A percentile compares a stretch with the other conserved stretches of the same genome.
Conservation (phyloP, 2,888 invertebrate genomes). For the Aleiodes leptofemur region DNA sequence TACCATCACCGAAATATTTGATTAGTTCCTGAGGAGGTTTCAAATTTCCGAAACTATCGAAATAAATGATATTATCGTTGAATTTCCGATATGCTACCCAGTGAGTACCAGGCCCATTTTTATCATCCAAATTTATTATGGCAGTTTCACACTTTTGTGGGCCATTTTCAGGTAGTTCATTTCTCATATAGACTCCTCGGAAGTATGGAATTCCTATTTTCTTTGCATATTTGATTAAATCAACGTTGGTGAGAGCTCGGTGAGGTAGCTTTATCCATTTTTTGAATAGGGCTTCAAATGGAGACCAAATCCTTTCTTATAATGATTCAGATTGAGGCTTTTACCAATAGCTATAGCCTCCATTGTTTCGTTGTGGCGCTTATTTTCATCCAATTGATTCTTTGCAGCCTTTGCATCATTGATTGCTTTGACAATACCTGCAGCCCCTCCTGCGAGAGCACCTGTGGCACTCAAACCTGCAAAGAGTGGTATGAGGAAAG, state of each 20-base stretch:
- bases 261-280: constrained; percentile 59
- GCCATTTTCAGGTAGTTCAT: constrained; percentile 36
- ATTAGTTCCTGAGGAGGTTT: constrained; percentile 63
- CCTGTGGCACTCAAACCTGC: too few relatives aligned
- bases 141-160: constrained; percentile 23
- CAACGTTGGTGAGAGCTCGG: constrained; percentile 62
- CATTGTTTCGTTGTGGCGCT: constrained; percentile 67
- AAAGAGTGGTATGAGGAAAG: too few relatives aligned
- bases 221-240: constrained; percentile 60
- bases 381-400: constrained; percentile 55
- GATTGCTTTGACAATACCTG: too few relatives aligned
- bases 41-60: constrained; percentile 70
- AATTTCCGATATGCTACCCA: constrained; percentile 70
- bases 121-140: constrained; percentile 40
- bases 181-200: constrained; percentile 65
- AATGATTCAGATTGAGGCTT: constrained; percentile 59
- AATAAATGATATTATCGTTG: constrained; percentile 64
- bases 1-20: constrained; percentile 55
- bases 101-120: constrained; percentile 46
- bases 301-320: constrained; percentile 54
- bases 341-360: constrained; percentile 68
- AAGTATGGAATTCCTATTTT: constrained; percentile 61
- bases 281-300: constrained; percentile 29
- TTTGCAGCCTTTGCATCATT: too few relatives aligned
- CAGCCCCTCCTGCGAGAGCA: too few relatives aligned